phyloP scores from a whole-genome alignment of 2,888 invertebrate genomes.

The Drosophila antonietae region DNA sequence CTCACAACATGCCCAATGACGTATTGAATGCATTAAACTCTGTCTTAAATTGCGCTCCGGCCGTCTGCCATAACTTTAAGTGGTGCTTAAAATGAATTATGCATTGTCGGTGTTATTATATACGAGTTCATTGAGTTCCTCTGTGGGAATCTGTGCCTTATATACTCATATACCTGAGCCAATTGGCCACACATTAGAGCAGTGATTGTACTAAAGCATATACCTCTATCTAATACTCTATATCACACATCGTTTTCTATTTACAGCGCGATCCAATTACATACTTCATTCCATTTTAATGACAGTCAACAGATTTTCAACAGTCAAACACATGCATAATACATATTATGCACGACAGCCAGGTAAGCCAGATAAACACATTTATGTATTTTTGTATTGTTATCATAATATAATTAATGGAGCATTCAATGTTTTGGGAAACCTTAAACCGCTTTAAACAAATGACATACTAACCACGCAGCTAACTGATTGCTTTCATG shows the following conservation, averaged over 20 bases:
- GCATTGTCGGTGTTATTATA: conserved; percentile 57
- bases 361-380: conserved; percentile 18
- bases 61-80: conserved; percentile 72
- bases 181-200: conserved; percentile 31
- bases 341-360: not conserved
- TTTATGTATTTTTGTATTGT: conserved; percentile 14
- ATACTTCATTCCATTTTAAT: conserved; percentile 46
- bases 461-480: conserved; percentile 15
- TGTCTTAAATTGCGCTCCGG: conserved; percentile 66
- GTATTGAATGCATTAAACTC: conserved; percentile 78
- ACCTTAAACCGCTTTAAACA: conserved; percentile 11
- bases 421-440: conserved; percentile 21
- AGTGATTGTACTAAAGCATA: conserved; percentile 38
- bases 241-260: not conserved
- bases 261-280: conserved; percentile 40
- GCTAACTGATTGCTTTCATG: conserved; percentile 29
- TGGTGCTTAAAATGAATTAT: conserved; percentile 80
- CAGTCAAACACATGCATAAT: conserved; percentile 18
- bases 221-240: not conserved
- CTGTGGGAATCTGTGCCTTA: conserved; percentile 25
- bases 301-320: not conserved
- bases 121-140: conserved; percentile 20
- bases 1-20: conserved; percentile 60
- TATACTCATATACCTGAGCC: conserved; percentile 15
- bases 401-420: conserved; percentile 25